Conservation (phyloP, 2,888 invertebrate species). For the Priocnemis perturbator region DNA sequence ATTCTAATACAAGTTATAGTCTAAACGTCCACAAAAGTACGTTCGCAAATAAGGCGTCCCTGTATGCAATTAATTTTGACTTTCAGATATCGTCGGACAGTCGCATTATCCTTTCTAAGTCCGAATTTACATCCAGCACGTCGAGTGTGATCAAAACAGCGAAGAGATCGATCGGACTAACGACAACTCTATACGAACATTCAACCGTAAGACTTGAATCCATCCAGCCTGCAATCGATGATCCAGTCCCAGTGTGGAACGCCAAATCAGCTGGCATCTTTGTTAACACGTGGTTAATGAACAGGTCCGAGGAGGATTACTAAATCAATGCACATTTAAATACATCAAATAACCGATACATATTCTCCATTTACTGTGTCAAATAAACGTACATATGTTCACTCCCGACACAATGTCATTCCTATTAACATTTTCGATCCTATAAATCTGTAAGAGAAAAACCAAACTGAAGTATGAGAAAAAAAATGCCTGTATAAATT, state of each 20-base stretch:
- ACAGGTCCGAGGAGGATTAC: constrained; percentile 30
- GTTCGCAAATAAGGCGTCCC: too few species aligned
- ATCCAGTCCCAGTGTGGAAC: constrained; percentile 35
- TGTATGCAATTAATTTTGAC: neutral
- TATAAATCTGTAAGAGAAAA: too few species aligned
- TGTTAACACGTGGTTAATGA: constrained; percentile 36
- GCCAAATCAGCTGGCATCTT: constrained; percentile 38
- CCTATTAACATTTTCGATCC: too few species aligned
- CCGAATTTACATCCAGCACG: constrained; percentile 51
- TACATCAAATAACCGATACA: too few species aligned
- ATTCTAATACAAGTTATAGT: too few species aligned
- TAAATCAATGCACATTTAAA: neutral
- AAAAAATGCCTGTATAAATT: too few species aligned
- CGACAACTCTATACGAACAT: constrained; percentile 39
- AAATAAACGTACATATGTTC: too few species aligned
- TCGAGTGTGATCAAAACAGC: constrained; percentile 49
- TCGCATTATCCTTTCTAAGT: constrained; percentile 36
- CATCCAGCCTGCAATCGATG: constrained; percentile 30
- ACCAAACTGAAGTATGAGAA: too few species aligned
- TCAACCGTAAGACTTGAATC: constrained; percentile 42
- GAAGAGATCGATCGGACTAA: constrained; percentile 18
- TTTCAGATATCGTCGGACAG: constrained; percentile 53
- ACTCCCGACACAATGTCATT: too few species aligned
- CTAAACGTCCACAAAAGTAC: too few species aligned
- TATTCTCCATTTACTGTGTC: too few species aligned